These are phyloP conservation scores for Nasonia longicornis DNA, from an alignment of 1,140 invertebrate genomes.

Conservation along the genomic window DNA sequence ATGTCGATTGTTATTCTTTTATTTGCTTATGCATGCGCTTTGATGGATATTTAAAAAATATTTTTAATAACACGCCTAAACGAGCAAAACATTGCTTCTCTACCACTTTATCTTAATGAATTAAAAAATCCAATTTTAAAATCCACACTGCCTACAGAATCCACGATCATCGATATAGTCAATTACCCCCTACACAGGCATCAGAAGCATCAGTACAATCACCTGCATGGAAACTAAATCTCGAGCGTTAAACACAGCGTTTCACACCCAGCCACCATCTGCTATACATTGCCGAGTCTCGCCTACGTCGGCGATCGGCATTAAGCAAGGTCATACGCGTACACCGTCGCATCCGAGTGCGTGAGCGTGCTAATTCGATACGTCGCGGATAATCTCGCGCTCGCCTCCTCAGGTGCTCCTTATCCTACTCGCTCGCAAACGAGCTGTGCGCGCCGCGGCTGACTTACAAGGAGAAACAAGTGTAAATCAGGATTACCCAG, in stretches of 20 bases:
- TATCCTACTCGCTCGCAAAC: background rate
- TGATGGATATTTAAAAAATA: no score
- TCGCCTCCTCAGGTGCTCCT: constrained; percentile 1
- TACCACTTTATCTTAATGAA: no score
- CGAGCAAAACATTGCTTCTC: no score
- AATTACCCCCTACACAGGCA: background rate
- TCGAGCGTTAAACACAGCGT: background rate
- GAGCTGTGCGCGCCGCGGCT: background rate
- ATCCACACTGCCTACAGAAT: no score
- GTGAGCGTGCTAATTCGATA: constrained; percentile 20
- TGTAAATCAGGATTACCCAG: constrained; percentile 58
- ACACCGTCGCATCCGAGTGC: background rate
- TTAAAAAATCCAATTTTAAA: no score
- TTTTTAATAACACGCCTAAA: no score
- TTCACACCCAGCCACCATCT: background rate
- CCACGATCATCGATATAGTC: background rate
- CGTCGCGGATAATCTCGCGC: constrained; percentile 6
- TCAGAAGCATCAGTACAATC: background rate
- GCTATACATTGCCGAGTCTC: background rate
- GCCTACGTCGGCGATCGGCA: background rate
- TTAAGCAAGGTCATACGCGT: background rate
- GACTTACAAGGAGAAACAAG: constrained; percentile 53
- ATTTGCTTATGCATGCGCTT: no score
- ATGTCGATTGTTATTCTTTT: background rate
- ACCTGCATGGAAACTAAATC: background rate